Base-by-base conservation (phyloP, 1,140 invertebrate species). In the Pseudoatta argentina region DNA sequence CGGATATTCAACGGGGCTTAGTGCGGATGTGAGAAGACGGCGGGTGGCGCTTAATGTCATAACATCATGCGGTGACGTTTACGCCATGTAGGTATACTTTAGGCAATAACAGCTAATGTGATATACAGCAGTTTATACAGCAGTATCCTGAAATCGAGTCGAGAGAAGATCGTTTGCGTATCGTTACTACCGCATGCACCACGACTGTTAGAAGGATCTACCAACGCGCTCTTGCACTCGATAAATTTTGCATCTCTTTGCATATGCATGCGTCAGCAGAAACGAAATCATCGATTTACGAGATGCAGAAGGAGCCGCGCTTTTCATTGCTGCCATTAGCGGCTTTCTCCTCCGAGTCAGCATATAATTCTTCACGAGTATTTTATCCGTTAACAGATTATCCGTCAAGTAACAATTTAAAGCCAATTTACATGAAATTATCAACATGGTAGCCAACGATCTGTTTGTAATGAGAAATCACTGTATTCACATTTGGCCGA, bases 101-200 rank as follows among this genome's bases (percentile, higher is more conserved):
- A 48, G 66, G 57, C 24, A 79, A 86, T 55, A 75, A 66, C 67
- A 71, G 81, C 87, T 88, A 81, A 86, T 44, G 82, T 39, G 63
- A 76, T 81, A 44, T 73, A 66, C 57, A 55, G 67, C 55, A 21
- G 73, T 48, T 88, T 85, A 76, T 64, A 71, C 81, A 27, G 18
- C 10, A 57, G 61, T 76, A 44, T 72, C 30, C 39, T n/a, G 82
- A 88, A 91, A 89, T 86, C 78, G 64, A 86, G 89, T 72, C 79
- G 57, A 76, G 86, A 75, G 79, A 61, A 73, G 81, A 86, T 90
- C 90, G 64, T 91, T 87, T 73, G 89, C 87, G 87, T 89, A 77
- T 89, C 64, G 89, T 91, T 88, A 71, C 72, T 53, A 39, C 34
- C 86, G 73, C 57, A 72, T 61, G 48, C 81, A n/a, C 61, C n/a